Percentiles rank a stretch among this genome's conserved stretches.
Evolutionary conservation across 2,113 vertebrate species (phyloP).

Genomic region (Hippocampus comes): DNA sequence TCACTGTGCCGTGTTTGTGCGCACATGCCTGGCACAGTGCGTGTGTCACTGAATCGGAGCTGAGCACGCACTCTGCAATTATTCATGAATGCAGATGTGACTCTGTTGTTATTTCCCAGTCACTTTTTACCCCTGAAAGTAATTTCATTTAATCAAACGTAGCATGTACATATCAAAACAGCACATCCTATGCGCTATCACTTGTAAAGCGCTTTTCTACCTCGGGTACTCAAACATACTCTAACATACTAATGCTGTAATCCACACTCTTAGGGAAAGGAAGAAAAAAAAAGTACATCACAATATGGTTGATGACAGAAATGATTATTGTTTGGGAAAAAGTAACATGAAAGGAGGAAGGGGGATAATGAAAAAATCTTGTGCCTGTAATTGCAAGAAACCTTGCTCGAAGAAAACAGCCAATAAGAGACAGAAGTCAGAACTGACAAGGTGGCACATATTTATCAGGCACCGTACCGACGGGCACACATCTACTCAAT

Average conservation of each 20-base stretch:
- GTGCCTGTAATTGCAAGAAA: too few relatives aligned
- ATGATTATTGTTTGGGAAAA: neutral
- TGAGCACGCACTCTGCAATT: constrained; percentile 7
- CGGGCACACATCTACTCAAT: too few relatives aligned
- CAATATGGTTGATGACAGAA: neutral
- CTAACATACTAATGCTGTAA: neutral
- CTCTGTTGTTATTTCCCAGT: constrained; percentile 5
- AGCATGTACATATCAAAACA: neutral
- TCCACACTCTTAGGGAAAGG: neutral
- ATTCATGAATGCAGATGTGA: constrained; percentile 16
- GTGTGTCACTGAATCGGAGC: neutral
- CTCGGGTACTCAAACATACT: too few relatives aligned
- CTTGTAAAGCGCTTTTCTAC: too few relatives aligned
- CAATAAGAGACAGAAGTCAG: too few relatives aligned
- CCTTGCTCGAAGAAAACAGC: too few relatives aligned
- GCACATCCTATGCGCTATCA: neutral
- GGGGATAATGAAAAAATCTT: too few relatives aligned
- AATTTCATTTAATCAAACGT: neutral
- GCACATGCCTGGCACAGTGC: neutral
- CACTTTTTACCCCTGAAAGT: neutral
- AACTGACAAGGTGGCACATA: too few relatives aligned
- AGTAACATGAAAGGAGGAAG: neutral
- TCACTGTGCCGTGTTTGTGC: neutral
- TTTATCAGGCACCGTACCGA: too few relatives aligned
- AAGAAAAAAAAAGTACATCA: neutral